A percentile compares a stretch with the other conserved stretches of the same genome.
These are phyloP conservation scores for Arvicanthis niloticus DNA, from an alignment of 2,113 vertebrate genomes.

Conservation along the genomic window DNA sequence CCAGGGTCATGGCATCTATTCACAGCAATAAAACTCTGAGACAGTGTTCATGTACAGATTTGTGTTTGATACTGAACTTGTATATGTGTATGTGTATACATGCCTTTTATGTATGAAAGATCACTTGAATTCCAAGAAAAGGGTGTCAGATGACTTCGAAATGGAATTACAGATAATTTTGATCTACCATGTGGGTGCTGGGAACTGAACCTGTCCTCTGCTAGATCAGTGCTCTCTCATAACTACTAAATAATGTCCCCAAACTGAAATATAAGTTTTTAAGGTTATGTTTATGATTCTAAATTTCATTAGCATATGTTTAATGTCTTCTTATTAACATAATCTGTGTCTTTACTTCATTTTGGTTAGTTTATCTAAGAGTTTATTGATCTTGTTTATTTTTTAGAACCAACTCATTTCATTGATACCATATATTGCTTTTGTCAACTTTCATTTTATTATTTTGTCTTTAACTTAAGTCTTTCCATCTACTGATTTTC, in stretches of 20 bases:
- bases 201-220: not conserved
- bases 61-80: not conserved
- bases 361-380: not conserved
- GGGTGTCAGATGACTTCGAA: not conserved
- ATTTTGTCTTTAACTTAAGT: not conserved
- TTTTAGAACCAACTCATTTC: not conserved
- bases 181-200: not conserved
- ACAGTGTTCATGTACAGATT: not conserved
- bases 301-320: not conserved
- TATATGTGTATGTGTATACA: not conserved
- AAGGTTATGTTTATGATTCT: not conserved
- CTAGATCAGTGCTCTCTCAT: not conserved
- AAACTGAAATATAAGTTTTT: not conserved
- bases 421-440: not conserved
- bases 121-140: not conserved
- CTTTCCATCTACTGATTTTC: not conserved
- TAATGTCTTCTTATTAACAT: not conserved
- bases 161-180: not conserved
- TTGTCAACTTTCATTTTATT: not conserved
- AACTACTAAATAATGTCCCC: not conserved
- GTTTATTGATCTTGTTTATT: not conserved
- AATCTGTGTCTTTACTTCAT: not conserved
- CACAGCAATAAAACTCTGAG: not conserved
- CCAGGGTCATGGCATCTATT: not conserved
- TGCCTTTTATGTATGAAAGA: not conserved